Evolutionary conservation across 2,113 vertebrate species (phyloP).

Genomic region (Montifringilla adamsi): DNA sequence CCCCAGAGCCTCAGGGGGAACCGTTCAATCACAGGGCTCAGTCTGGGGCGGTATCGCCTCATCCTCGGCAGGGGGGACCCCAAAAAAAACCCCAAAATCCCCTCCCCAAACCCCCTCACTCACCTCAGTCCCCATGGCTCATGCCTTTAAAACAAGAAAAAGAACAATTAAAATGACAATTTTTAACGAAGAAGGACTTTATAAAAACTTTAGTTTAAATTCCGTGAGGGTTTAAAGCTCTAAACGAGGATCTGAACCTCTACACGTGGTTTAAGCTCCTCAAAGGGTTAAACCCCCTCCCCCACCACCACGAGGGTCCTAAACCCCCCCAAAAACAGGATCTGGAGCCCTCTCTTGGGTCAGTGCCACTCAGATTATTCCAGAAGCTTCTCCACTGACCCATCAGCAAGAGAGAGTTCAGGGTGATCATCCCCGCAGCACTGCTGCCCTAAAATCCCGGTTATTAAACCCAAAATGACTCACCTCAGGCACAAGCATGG

Average conservation of each 20-base stretch:
- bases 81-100: no score
- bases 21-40: no score
- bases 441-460: fast-evolving
- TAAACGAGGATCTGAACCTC: fast-evolving
- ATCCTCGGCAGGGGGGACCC: no score
- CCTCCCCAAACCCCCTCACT: no score
- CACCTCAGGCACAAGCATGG: fast-evolving
- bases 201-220: fast-evolving
- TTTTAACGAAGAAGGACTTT: no score
- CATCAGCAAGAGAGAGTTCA: not conserved
- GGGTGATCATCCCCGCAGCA: not conserved
- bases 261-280: not conserved
- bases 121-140: no score
- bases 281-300: fast-evolving
- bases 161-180: fast-evolving
- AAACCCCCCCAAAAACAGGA: fast-evolving
- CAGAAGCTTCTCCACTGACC: not conserved
- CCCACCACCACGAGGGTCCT: fast-evolving
- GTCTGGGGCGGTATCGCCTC: no score
- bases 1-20: no score
- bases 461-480: fast-evolving
- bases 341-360: fast-evolving
- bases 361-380: not conserved
- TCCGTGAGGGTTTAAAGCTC: fast-evolving
- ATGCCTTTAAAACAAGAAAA: no score